A percentile compares a stretch with the other conserved stretches of the same genome.
Conservation (phyloP, 2,888 invertebrate genomes). For the Phortica magna region DNA sequence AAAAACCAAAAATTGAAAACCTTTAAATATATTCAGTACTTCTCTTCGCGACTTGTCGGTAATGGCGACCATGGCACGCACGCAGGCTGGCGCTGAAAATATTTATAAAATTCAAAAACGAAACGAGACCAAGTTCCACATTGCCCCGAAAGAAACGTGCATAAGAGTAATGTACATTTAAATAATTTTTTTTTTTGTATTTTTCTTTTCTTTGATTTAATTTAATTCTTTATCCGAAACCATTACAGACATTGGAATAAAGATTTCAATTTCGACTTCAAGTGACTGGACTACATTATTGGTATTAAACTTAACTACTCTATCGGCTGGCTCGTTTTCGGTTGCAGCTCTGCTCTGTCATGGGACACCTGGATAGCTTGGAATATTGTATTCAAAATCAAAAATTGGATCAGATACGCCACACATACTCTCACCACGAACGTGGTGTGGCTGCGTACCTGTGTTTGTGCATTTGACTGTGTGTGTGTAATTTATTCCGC, state of each 20-base stretch:
- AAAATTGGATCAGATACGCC: not conserved
- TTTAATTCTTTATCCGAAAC: slow-evolving; percentile 55
- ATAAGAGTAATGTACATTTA: slow-evolving; percentile 69
- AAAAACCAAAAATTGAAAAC: not conserved
- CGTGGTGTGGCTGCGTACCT: not conserved
- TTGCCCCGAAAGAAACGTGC: slow-evolving; percentile 48
- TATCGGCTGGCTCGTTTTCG: slow-evolving; percentile 11
- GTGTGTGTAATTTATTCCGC: slow-evolving; percentile 29
- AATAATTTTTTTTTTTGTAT: slow-evolving; percentile 59
- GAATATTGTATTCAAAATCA: not conserved
- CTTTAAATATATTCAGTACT: slow-evolving; percentile 1
- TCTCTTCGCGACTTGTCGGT: not conserved
- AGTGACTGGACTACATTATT: slow-evolving; percentile 14
- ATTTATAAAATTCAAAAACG: not conserved
- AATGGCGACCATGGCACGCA: not conserved
- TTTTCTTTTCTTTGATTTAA: slow-evolving; percentile 43
- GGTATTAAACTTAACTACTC: slow-evolving; percentile 3
- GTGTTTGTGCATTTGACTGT: not conserved
- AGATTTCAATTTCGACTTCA: slow-evolving; percentile 61
- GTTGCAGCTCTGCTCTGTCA: not conserved
- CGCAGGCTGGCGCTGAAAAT: not conserved
- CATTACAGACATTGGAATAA: slow-evolving; percentile 65
- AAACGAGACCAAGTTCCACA: slow-evolving; percentile 26
- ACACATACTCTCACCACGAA: not conserved
- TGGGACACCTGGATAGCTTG: not conserved